Conservation (phyloP, 2,888 invertebrate species). For the Cecidostiba fungosa region DNA sequence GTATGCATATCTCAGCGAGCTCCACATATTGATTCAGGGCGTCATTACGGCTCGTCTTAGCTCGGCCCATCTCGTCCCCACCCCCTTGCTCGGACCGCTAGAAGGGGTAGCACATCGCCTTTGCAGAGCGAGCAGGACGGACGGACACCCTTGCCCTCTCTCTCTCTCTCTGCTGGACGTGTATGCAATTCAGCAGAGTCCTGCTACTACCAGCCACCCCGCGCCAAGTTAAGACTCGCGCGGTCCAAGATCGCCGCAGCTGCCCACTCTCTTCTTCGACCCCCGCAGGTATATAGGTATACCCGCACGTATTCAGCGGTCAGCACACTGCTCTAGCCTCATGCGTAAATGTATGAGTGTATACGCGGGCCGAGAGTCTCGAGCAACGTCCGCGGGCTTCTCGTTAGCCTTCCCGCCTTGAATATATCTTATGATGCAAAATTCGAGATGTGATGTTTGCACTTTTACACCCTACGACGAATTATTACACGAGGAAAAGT, state of each 20-base stretch:
- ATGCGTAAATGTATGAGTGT: background rate
- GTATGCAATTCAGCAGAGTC: conserved; percentile 19
- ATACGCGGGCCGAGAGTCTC: background rate
- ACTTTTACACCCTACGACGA: background rate
- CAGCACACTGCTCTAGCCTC: background rate
- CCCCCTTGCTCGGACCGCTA: background rate
- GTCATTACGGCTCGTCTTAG: conserved; percentile 79
- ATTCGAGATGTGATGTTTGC: background rate
- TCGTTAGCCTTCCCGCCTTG: conserved; percentile 51
- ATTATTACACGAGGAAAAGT: background rate
- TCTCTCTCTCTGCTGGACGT: background rate
- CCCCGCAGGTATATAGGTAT: conserved; percentile 4
- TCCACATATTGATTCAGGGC: conserved; percentile 80
- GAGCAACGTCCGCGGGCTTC: conserved; percentile 41
- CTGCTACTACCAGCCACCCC: conserved; percentile 3
- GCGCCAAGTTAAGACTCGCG: conserved; percentile 35
- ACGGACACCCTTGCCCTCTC: background rate
- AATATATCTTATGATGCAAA: background rate
- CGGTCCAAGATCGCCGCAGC: conserved; percentile 45
- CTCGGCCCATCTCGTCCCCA: conserved; percentile 64
- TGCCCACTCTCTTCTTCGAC: conserved; percentile 21
- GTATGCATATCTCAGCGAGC: conserved; percentile 80
- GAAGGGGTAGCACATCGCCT: conserved; percentile 46
- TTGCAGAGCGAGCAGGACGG: background rate
- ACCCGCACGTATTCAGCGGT: background rate